Conservation (phyloP, 2,113 vertebrate species). For the Cranoglanis bouderius region DNA sequence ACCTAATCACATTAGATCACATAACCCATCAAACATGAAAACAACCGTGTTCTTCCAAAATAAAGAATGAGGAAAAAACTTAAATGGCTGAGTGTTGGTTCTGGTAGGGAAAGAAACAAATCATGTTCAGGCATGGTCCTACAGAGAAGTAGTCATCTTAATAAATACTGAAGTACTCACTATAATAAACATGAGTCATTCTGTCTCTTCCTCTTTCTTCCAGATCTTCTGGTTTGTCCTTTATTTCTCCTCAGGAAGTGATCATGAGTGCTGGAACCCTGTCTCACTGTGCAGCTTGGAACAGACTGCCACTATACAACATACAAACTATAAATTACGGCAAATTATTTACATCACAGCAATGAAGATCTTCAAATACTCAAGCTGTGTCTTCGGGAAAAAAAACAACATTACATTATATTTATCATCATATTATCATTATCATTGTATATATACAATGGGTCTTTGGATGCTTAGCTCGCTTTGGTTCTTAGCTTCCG, state of each 20-base stretch:
- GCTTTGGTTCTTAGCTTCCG: neutral
- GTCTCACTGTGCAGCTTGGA: constrained; percentile 11
- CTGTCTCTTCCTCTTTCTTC: neutral
- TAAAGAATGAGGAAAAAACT: neutral
- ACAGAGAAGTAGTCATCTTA: neutral
- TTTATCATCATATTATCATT: neutral
- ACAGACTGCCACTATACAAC: neutral
- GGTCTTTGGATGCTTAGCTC: too few species aligned
- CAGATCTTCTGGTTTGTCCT: neutral
- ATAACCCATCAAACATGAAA: neutral
- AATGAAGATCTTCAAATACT: neutral
- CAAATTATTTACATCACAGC: neutral
- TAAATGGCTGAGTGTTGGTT: neutral
- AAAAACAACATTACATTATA: neutral
- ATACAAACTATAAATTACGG: neutral
- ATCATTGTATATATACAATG: too few species aligned
- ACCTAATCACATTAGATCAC: too few species aligned
- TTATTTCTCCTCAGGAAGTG: neutral
- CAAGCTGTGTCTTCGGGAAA: neutral
- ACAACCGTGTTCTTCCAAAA: neutral
- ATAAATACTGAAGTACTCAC: constrained; percentile 4
- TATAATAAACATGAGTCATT: constrained; percentile 24
- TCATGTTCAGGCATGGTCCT: neutral
- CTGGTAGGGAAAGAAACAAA: neutral
- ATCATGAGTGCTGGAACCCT: constrained; percentile 16